phyloP scores from a whole-genome alignment of 2,113 vertebrate species.

The Otolemur garnettii region DNA sequence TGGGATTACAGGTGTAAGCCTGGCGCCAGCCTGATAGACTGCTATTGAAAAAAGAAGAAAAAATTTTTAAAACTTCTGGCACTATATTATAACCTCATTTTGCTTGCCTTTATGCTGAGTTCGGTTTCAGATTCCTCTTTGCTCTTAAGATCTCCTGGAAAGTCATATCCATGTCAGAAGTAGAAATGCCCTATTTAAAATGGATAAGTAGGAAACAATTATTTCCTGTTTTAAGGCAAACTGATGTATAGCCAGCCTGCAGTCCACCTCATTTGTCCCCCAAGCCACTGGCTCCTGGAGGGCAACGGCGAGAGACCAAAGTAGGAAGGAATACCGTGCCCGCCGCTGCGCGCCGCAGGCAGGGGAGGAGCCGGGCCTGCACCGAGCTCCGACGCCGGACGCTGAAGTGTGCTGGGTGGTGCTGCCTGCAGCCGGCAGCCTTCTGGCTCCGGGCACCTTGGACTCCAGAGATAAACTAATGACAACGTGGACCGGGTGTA shows the following conservation, averaged over 20 bases:
- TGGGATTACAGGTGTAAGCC: too few relatives aligned
- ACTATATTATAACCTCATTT: neutral
- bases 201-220: neutral
- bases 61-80: neutral
- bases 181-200: slow-evolving; percentile 37
- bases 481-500: neutral
- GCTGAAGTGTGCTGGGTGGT: neutral
- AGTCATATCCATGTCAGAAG: neutral
- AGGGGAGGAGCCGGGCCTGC: neutral
- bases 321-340: neutral
- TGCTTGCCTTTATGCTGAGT: neutral
- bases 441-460: neutral
- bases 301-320: neutral
- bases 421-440: neutral
- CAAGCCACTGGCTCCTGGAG: neutral
- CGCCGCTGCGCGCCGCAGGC: neutral
- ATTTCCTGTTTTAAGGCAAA: slow-evolving; percentile 28
- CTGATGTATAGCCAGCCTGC: neutral
- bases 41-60: neutral
- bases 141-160: slow-evolving; percentile 21
- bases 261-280: neutral
- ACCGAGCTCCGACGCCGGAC: neutral
- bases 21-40: too few relatives aligned
- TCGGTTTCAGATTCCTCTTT: neutral
- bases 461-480: neutral